Base-by-base conservation (phyloP, 2,113 vertebrate genomes). In the Edolisoma coerulescens region DNA sequence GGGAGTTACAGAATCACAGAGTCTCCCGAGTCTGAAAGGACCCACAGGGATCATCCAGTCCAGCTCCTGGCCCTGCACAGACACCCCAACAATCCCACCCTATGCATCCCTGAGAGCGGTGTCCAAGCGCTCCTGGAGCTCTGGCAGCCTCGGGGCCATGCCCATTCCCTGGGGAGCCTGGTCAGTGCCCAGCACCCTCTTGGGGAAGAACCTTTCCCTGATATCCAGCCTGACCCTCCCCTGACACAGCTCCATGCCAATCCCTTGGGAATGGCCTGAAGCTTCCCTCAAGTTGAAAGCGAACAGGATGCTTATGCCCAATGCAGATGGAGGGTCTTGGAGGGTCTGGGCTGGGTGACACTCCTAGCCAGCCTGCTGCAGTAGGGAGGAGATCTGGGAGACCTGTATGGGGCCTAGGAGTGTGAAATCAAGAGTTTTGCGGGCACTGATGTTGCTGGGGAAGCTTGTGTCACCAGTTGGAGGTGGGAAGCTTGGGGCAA, bases 51-150 rank as follows among this genome's bases (percentile, higher is more conserved):
- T 14, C 54, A 42, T 0, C 2, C 0, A 49, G n/a, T 1, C 21
- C 79, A 84, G 0, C 8, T 0, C 8, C 47, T 28, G 47, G 1
- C 10, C 47, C 41, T 69, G 30, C 41, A 9, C 41, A 76, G 60
- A 32, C 32, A 1, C 21, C 30, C 32, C 49, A 84, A 9, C 32
- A 90, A 37, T 2, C 79, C 41, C 49, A 49, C 22, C 26, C 32
- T 42, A 54, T 0, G 3, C 71, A 67, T 11, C 32, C 26, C 63
- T 54, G 30, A 2, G 0, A 67, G 8, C 0, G 0, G 0, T 74
- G 60, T 2, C 53, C 61, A 41, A 53, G 7, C 2, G 0, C 17
- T 32, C 39, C 63, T 61, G 20, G 26, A 69, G 63, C 54, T 83
- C 30, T 61, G 63, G 11, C 61, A 89, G 61, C 69, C 52, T 26